These are phyloP conservation scores for Sarotherodon lohbergeri DNA, from an alignment of 2,113 vertebrate genomes.

Conservation along the genomic window DNA sequence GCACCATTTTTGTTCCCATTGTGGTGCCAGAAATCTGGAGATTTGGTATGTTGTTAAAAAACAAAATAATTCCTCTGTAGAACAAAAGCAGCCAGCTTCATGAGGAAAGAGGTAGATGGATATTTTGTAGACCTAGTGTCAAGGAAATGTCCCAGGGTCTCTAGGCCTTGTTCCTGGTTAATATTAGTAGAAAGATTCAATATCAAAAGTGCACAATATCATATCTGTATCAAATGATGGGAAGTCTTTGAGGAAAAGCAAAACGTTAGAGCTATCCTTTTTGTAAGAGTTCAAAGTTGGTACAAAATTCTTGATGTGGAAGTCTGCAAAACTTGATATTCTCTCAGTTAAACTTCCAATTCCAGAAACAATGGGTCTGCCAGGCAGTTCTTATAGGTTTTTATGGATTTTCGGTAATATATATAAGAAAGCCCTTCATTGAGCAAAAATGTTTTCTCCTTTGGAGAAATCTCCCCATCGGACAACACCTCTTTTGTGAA, in stretches of 20 bases:
- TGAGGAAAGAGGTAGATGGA: not conserved
- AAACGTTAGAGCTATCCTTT: not conserved
- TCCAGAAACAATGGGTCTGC: not conserved
- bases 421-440: not conserved
- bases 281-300: not conserved
- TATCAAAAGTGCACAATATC: not conserved
- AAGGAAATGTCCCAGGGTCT: not conserved
- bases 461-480: not conserved
- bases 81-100: not conserved
- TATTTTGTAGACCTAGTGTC: not conserved
- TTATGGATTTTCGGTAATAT: not conserved
- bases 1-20: too few species aligned
- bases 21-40: too few species aligned
- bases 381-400: fast-evolving
- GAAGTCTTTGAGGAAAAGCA: not conserved
- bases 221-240: not conserved
- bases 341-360: not conserved
- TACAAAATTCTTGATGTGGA: not conserved
- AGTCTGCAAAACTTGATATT: not conserved
- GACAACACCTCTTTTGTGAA: not conserved
- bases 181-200: not conserved
- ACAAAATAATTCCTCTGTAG: too few species aligned
- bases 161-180: not conserved
- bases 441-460: not conserved
- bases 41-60: too few species aligned